These are phyloP conservation scores for Ips nitidus DNA, from an alignment of 1,140 invertebrate species.

Conservation along the genomic window DNA sequence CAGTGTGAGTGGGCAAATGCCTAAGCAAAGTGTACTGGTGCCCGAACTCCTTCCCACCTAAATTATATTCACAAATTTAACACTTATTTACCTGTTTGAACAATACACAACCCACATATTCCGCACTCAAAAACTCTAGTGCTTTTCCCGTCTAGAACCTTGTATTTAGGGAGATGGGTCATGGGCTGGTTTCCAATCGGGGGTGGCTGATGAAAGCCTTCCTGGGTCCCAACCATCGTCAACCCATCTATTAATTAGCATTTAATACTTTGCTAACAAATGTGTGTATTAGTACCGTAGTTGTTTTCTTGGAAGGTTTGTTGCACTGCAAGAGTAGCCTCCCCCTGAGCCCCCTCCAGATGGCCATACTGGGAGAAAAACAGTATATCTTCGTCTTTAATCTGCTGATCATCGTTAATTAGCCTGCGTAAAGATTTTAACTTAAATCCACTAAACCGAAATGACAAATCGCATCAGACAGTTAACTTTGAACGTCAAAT, in stretches of 20 bases:
- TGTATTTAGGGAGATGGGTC: conserved; percentile 15
- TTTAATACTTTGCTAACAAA: too few relatives aligned
- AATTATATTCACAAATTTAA: conserved; percentile 12
- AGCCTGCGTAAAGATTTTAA: conserved; percentile 1
- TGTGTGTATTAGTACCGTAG: too few relatives aligned
- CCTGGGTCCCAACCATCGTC: too few relatives aligned
- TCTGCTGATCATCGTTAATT: conserved; percentile 23
- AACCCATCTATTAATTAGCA: too few relatives aligned
- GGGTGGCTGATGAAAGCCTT: too few relatives aligned
- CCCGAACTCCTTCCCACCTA: conserved; percentile 69
- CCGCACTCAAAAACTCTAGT: conserved; percentile 67
- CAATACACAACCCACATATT: conserved; percentile 54
- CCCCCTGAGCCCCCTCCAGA: neutral
- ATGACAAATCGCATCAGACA: neutral
- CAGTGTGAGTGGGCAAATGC: conserved; percentile 80
- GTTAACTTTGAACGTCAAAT: conserved; percentile 17
- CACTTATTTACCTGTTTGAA: neutral
- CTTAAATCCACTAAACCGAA: too few relatives aligned
- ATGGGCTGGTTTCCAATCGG: neutral
- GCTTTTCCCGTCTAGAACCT: conserved; percentile 56
- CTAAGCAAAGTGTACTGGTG: conserved; percentile 77
- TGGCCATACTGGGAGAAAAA: conserved; percentile 30
- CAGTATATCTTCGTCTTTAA: conserved; percentile 25
- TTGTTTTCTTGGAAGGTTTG: too few relatives aligned
- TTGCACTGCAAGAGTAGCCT: neutral